These are phyloP conservation scores for Philypnodon macrostomus DNA, from an alignment of 2,797 vertebrate species.

Conservation along the genomic window DNA sequence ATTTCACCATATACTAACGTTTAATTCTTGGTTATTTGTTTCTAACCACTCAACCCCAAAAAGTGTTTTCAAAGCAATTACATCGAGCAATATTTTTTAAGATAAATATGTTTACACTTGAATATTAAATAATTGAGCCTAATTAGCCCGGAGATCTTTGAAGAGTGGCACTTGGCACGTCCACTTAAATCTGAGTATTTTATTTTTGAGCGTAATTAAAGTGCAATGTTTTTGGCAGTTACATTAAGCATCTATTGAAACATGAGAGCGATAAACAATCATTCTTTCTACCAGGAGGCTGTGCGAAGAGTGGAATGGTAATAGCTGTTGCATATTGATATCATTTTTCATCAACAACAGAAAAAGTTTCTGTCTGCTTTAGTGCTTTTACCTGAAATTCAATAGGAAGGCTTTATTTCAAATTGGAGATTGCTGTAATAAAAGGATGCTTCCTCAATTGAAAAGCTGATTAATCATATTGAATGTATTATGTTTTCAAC, in stretches of 20 bases:
- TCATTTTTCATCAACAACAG: conserved; percentile 12
- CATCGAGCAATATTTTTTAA: conserved; percentile 36
- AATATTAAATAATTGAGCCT: conserved; percentile 42
- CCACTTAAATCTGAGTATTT: conserved; percentile 43
- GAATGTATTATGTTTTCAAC: background rate
- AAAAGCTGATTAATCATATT: conserved; percentile 25
- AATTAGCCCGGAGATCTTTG: conserved; percentile 48
- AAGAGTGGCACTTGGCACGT: conserved; percentile 35
- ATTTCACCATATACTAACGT: too few relatives aligned
- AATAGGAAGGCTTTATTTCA: conserved; percentile 13
- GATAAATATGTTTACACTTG: conserved; percentile 13
- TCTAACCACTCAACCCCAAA: background rate
- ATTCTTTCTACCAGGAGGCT: conserved; percentile 9
- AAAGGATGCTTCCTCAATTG: conserved; percentile 7
- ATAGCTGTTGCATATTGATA: conserved; percentile 18
- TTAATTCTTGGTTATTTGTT: too few relatives aligned
- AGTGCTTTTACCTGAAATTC: conserved; percentile 14
- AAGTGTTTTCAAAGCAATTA: conserved; percentile 32
- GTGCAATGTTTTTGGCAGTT: conserved; percentile 36
- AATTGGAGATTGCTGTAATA: conserved; percentile 11
- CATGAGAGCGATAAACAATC: conserved; percentile 22
- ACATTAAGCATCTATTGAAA: conserved; percentile 38
- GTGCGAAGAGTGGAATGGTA: background rate
- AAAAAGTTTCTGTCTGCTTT: conserved; percentile 16
- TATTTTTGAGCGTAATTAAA: background rate